Evolutionary conservation across 2,113 vertebrate genomes (phyloP), one percentile per base, ranked within the genome.

Genomic region (Agelaius phoeniceus): DNA sequence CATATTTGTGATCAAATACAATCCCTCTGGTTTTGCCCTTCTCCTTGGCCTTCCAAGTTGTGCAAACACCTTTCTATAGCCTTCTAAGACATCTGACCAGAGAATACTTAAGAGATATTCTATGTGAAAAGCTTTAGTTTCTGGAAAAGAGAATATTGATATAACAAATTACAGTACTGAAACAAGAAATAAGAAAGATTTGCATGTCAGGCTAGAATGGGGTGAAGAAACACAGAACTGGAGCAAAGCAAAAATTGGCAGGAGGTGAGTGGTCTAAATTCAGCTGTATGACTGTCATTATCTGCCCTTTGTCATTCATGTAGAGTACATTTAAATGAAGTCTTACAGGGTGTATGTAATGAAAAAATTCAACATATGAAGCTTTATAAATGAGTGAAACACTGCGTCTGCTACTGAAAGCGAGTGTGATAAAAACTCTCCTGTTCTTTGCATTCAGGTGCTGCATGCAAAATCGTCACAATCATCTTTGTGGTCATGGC

Each of bases 391-490:
- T 59, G 21, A 31, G 17, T 77, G 35, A 54, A 94, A 59, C 33
- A 41, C 7, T 77, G 21, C 6, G 0, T n/a, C 16, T 89, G 4
- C 16, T 75, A 7, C 26, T 87, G 41, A 91, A 91, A 22, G 13
- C 52, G 21, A 93, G 67, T 77, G 61, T 39, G 46, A 30, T 52
- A 78, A 91, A 37, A 28, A 69, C 37, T 95, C 6, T 84, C 77
- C 52, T 78, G 11, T 87, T 95, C 78, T 96, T 91, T 88, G 37
- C 58, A 61, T 95, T 73, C 94, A 98, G 98, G 97, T 98, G 96
- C 97, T 89, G 75, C 55, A 93, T 98, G 97, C 95, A 98, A 98
- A 97, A 22, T 94, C 61, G 13, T 98, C 93, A 97, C 98, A 1
- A 82, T 98, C 43, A 15, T 96, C 93, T 98, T 98, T 97, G 91